Base-by-base conservation (phyloP, 2,888 invertebrate genomes). In the Nomada ferruginata region DNA sequence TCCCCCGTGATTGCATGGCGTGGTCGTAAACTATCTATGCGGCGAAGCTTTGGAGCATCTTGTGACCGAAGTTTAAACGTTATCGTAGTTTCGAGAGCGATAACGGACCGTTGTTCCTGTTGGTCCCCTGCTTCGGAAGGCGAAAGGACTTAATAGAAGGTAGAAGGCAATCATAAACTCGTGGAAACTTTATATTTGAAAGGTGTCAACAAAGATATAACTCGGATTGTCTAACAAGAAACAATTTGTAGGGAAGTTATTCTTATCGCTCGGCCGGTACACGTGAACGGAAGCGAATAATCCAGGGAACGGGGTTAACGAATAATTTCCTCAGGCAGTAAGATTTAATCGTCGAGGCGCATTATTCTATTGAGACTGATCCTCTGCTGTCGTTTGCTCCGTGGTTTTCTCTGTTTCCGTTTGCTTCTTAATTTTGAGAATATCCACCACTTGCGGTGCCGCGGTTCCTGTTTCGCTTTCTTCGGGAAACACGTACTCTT, bases 401-500 rank as follows among this genome's bases (percentile, higher is more conserved):
- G 23, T 66, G 11, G 64, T 47, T 9, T 74, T 65, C 4, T 36
- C 60, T n/a, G 60, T 50, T 55, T 79, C 80, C 20, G 85, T 26
- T 50, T 85, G 59, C 65, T 89, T 87, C 2, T 74, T 82, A 20
- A 82, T 69, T 20, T 89, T 86, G 4, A 79, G 79, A 47, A 81
- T 76, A 15, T 85, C 85, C 15, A 83, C 81, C 5, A 71, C 66
- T 0, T 73, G 60, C 1, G 88, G 79, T 0, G 85, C 75, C 0
- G 76, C 80, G 4, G 72, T 60, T 26, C 83, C 64, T 7, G 86
- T 52, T 3, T 82, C 82, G 11, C 77, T 86, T 20, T 85, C 89
- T 5, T 88, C 90, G 0, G 93, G 91, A 18, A 91, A 90, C 7
- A 85, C 81, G 72, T 89, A 93, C 59, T 92, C 91, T 55, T 92